A percentile compares a stretch with the other conserved stretches of the same genome.
phyloP scores from a whole-genome alignment of 2,113 vertebrate genomes.

The Grammomys surdaster region DNA sequence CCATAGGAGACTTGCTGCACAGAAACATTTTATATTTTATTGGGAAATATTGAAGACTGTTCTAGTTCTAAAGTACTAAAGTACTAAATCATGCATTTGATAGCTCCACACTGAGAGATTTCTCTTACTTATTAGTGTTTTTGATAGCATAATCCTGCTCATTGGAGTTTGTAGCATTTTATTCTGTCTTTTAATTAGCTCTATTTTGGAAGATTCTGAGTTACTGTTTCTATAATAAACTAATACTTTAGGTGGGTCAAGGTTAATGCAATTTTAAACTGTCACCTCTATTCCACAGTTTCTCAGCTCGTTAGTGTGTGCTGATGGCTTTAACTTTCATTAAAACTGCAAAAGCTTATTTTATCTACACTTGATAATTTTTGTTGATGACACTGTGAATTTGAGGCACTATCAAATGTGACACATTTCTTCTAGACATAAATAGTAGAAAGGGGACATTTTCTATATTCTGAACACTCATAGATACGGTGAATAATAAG shows the following conservation, averaged over 20 bases:
- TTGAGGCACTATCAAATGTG: neutral
- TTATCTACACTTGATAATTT: slow-evolving; percentile 47
- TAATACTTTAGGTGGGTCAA: slow-evolving; percentile 62
- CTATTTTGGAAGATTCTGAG: slow-evolving; percentile 28
- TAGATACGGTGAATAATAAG: neutral
- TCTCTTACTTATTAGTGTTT: slow-evolving; percentile 7
- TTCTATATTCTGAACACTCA: neutral
- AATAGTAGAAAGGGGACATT: neutral
- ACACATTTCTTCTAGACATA: neutral
- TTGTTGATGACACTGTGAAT: slow-evolving; percentile 58
- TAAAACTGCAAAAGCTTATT: slow-evolving; percentile 63
- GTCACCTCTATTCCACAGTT: slow-evolving; percentile 45
- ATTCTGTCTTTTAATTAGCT: slow-evolving; percentile 67
- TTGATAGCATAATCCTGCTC: slow-evolving; percentile 52
- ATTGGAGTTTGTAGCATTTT: slow-evolving; percentile 55
- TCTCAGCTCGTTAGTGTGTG: slow-evolving; percentile 56
- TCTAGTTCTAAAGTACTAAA: slow-evolving; percentile 23
- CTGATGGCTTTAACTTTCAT: slow-evolving; percentile 59
- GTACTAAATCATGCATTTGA: neutral
- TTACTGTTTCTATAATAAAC: slow-evolving; percentile 64
- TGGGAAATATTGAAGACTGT: neutral
- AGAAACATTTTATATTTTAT: slow-evolving; percentile 25
- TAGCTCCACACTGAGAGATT: slow-evolving; percentile 17
- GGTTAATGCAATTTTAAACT: slow-evolving; percentile 67
- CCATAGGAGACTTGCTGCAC: neutral